Evolutionary conservation across 2,797 vertebrate genomes (phyloP).

Genomic region (Melanotaenia trifasciata): DNA sequence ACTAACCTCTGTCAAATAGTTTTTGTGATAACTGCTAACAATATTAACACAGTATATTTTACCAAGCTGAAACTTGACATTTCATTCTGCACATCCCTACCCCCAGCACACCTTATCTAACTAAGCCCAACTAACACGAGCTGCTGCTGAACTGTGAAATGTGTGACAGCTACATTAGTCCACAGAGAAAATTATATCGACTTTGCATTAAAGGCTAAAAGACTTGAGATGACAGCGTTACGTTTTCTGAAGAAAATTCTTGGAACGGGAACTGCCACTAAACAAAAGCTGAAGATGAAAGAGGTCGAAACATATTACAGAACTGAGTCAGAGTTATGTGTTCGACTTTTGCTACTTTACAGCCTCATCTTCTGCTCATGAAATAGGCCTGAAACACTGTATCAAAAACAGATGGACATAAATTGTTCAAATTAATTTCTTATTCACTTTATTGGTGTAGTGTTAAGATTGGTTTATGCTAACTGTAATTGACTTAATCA

Average conservation of each 20-base stretch:
- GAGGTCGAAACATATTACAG: background rate
- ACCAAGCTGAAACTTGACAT: conserved; percentile 32
- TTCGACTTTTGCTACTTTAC: background rate
- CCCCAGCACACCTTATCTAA: conserved; percentile 35
- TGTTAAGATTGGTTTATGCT: no score
- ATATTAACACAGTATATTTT: conserved; percentile 14
- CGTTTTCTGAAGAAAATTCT: no score
- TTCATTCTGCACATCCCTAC: conserved; percentile 37
- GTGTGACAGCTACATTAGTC: conserved; percentile 1
- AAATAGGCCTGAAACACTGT: background rate
- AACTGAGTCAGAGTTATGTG: background rate
- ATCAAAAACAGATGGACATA: background rate
- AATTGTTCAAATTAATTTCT: background rate
- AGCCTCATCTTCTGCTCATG: background rate
- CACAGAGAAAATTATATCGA: background rate
- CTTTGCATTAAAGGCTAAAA: background rate
- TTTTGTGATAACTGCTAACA: conserved; percentile 7
- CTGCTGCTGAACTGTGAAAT: conserved; percentile 8
- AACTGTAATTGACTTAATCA: no score
- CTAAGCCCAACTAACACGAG: conserved; percentile 59
- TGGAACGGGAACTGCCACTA: background rate
- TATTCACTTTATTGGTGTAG: background rate
- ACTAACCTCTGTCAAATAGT: background rate
- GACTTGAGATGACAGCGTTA: no score
- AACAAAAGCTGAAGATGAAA: background rate